phyloP scores from a whole-genome alignment of 2,888 invertebrate genomes.

The Andrena bicolor region DNA sequence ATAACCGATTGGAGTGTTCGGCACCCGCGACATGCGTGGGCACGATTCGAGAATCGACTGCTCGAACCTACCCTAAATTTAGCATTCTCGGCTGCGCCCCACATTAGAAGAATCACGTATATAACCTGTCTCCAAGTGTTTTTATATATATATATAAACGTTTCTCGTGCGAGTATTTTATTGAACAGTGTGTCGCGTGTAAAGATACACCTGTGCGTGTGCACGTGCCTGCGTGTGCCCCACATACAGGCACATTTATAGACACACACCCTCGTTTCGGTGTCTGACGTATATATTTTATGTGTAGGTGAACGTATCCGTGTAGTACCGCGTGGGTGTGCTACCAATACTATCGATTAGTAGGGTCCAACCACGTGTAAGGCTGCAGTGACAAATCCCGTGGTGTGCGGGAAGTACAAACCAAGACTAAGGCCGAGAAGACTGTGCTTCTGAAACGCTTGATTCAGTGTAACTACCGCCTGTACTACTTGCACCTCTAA shows the following conservation, averaged over 20 bases:
- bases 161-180: slow-evolving; percentile 16
- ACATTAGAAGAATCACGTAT: slow-evolving; percentile 74
- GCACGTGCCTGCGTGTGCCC: slow-evolving; percentile 23
- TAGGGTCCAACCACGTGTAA: not conserved
- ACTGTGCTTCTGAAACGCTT: not conserved
- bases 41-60: slow-evolving; percentile 75
- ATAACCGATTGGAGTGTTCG: slow-evolving; percentile 39
- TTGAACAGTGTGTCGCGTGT: slow-evolving; percentile 23
- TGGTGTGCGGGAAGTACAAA: no score
- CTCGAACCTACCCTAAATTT: slow-evolving; percentile 79
- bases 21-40: slow-evolving; percentile 66
- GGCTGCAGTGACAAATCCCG: not conserved
- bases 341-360: not conserved
- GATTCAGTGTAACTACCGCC: not conserved
- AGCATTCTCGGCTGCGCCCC: slow-evolving; percentile 77
- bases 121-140: slow-evolving; percentile 21
- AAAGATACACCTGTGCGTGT: slow-evolving; percentile 22
- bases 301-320: not conserved
- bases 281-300: not conserved
- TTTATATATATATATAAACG: not conserved
- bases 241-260: slow-evolving; percentile 57
- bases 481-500: not conserved
- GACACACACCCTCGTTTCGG: slow-evolving; percentile 14
- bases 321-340: not conserved
- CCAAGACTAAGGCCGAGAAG: not conserved